Base-by-base conservation (phyloP, 92 coral and sea anemone genomes). In the Parazoanthus swiftii region DNA sequence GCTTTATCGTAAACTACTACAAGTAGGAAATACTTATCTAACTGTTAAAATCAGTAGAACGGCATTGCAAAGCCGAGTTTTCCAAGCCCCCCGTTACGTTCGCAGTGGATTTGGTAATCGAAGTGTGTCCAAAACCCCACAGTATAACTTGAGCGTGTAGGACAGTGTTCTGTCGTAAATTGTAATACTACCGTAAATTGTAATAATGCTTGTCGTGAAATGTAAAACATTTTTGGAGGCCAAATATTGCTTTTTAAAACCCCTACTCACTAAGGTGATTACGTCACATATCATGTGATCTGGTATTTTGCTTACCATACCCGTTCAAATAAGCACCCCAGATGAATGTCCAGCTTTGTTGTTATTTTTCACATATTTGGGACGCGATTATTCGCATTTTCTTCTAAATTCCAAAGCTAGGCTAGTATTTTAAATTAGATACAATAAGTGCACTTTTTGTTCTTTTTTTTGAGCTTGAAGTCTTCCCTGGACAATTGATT, bases 201-300 rank as follows among this genome's bases (percentile, higher is more conserved):
- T 79, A 50, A 76, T 13, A 76, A 76, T 76, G 59, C 80, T 76
- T 76, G 80, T 76, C 80, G 59, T 76, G 80, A 76, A 76, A 42
- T 76, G 0, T 43, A 38, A 15, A 39, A 6, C 2, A 39, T 26
- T 15, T 76, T 76, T 76, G 68, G 68, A 2, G 83, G 67, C 42
- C 42, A 79, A 79, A 21, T 50, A 13, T 79, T 79, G 23, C 68
- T 79, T 79, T 79, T 50, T 79, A 79, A 79, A 79, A 13, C 51
- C 83, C 83, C 43, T 6, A 72, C 77, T 72, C 77, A 4, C 77
- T 3, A 23, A 79, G 37, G 68, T 51, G 68, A 11, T 79, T 67
- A 79, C 82, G 82, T 79, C 39, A 79, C 46, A 79, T 46, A 66
- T 79, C 82, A 23, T 79, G 82, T 79, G 42, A 79, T 79, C 66